phyloP scores from a whole-genome alignment of 2,113 vertebrate genomes.

The Mormoops blainvillei region DNA sequence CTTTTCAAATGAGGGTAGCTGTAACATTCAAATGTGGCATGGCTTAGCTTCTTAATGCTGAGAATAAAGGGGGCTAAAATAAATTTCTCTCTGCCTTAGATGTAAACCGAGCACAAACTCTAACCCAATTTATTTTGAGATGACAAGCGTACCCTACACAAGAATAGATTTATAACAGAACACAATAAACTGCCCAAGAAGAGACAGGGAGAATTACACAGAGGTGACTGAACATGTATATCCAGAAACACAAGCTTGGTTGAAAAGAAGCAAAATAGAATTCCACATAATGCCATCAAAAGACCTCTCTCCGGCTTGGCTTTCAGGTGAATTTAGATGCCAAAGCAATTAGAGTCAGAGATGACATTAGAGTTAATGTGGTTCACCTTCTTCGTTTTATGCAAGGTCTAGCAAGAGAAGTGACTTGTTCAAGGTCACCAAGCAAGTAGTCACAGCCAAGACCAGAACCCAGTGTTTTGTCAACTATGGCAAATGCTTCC shows the following conservation, averaged over 20 bases:
- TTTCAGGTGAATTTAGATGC: not conserved
- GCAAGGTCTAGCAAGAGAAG: not conserved
- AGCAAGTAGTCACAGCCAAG: not conserved
- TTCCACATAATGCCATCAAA: not conserved
- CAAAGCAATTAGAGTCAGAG: not conserved
- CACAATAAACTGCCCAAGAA: not conserved
- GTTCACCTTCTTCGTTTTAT: not conserved
- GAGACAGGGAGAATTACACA: not conserved
- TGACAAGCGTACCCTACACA: not conserved
- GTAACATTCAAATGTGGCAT: not conserved
- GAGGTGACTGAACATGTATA: not conserved
- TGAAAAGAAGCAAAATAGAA: not conserved
- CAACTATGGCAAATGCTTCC: not conserved
- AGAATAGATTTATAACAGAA: constrained; percentile 4
- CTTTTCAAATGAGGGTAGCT: not conserved
- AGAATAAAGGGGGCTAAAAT: not conserved
- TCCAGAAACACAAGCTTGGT: not conserved
- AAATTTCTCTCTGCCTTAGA: not conserved
- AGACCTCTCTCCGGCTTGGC: not conserved
- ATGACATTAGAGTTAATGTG: not conserved
- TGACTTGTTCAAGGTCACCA: not conserved
- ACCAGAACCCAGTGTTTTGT: not conserved
- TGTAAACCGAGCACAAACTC: not conserved
- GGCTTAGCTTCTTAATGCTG: not conserved
- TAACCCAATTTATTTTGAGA: not conserved